Evolutionary conservation across 2,113 vertebrate species (phyloP).

Genomic region (Dasyurus viverrinus): DNA sequence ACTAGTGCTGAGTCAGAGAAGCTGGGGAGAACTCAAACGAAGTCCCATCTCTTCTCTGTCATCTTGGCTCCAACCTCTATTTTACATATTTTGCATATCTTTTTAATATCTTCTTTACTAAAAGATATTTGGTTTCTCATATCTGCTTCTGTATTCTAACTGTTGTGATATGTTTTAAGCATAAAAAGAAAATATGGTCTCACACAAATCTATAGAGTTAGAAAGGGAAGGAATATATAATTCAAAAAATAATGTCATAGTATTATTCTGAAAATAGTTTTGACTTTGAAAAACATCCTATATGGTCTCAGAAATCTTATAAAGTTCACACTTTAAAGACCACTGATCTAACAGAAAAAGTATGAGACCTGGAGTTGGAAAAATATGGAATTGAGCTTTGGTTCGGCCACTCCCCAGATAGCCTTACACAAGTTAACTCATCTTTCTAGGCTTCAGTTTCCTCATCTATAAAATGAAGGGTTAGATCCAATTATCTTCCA

Average conservation of each 20-base stretch:
- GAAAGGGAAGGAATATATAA: constrained; percentile 8
- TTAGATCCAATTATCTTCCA: not conserved
- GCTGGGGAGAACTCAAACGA: too few relatives aligned
- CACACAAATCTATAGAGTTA: not conserved
- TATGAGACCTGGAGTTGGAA: not conserved
- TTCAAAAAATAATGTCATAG: constrained; percentile 20
- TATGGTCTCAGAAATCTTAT: not conserved
- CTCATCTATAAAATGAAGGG: not conserved
- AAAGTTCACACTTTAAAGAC: not conserved
- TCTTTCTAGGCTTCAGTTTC: not conserved
- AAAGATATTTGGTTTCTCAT: not conserved
- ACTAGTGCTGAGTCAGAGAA: too few relatives aligned
- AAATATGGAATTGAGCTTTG: not conserved
- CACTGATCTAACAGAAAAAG: not conserved
- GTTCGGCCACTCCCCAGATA: not conserved
- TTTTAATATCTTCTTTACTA: not conserved
- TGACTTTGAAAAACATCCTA: not conserved
- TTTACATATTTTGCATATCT: not conserved
- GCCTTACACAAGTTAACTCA: not conserved
- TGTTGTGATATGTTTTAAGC: not conserved
- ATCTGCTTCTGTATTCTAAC: not conserved
- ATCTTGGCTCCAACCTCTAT: not conserved
- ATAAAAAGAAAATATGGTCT: not conserved
- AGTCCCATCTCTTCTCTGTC: too few relatives aligned
- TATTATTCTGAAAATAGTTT: not conserved